phyloP scores from a whole-genome alignment of 2,113 vertebrate genomes.

The Potamarius usumacintae region DNA sequence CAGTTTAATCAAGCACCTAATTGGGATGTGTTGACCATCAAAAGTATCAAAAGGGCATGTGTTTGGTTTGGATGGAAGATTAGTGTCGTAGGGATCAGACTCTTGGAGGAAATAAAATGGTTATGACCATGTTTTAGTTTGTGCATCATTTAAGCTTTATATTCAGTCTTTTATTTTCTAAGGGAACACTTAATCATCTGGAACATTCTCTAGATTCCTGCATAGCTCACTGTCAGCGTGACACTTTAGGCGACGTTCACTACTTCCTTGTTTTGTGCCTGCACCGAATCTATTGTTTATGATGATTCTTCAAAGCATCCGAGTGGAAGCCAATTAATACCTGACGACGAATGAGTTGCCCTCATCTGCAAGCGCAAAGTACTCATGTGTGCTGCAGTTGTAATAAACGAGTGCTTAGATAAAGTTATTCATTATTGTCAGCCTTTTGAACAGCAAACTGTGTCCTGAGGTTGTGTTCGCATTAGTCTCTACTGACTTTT shows the following conservation, averaged over 20 bases:
- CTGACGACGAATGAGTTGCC: not conserved
- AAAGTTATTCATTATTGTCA: constrained; percentile 20
- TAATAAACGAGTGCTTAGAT: constrained; percentile 25
- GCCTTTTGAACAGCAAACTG: not conserved
- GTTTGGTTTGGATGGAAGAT: constrained; percentile 32
- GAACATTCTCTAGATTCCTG: not conserved
- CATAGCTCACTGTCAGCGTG: constrained; percentile 38
- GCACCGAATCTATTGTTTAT: constrained; percentile 14
- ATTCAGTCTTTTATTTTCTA: not conserved
- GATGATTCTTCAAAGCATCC: not conserved
- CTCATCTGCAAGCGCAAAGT: constrained; percentile 22
- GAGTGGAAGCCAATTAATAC: constrained; percentile 17
- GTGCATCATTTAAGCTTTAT: not conserved
- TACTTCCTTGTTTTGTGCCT: not conserved
- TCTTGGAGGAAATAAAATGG: not conserved
- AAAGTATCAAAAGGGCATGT: constrained; percentile 45
- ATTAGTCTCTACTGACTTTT: not conserved
- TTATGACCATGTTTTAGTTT: not conserved
- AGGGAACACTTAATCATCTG: constrained; percentile 5
- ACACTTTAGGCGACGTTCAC: constrained; percentile 10
- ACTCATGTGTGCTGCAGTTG: not conserved
- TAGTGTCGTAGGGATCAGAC: not conserved
- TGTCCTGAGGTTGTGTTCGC: not conserved
- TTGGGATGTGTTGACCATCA: constrained; percentile 44
- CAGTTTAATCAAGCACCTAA: constrained; percentile 46